phyloP scores from a whole-genome alignment of 1,140 invertebrate genomes.

The Sipha flava region DNA sequence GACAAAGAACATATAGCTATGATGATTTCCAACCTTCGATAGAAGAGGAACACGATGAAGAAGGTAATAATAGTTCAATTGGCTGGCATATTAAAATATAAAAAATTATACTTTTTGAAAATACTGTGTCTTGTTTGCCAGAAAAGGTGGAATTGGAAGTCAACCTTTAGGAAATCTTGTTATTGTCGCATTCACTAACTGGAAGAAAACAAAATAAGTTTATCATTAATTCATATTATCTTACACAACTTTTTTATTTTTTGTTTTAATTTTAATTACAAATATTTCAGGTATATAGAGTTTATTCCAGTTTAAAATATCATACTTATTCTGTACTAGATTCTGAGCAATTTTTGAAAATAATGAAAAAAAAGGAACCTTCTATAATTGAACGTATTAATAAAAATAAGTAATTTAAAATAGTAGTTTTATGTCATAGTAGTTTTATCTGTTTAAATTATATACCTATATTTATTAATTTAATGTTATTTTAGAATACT shows the following conservation, averaged over 20 bases:
- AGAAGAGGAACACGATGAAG: too few species aligned
- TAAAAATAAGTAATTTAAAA: neutral
- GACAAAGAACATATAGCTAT: too few species aligned
- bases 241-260: too few species aligned
- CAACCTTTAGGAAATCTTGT: neutral
- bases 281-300: neutral
- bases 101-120: neutral
- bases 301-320: neutral
- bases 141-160: neutral
- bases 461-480: neutral
- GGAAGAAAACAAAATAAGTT: neutral
- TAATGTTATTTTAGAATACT: neutral
- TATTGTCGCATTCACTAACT: neutral
- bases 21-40: too few species aligned
- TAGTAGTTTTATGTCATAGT: neutral
- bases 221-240: neutral
- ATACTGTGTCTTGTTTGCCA: neutral
- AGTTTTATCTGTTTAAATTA: neutral
- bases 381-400: neutral
- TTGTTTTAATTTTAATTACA: neutral
- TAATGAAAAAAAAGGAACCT: neutral
- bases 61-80: neutral
- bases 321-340: neutral
- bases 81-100: neutral
- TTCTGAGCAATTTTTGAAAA: neutral